Evolutionary conservation across 2,797 vertebrate genomes (phyloP).

Genomic region (Rhinichthys osculus): DNA sequence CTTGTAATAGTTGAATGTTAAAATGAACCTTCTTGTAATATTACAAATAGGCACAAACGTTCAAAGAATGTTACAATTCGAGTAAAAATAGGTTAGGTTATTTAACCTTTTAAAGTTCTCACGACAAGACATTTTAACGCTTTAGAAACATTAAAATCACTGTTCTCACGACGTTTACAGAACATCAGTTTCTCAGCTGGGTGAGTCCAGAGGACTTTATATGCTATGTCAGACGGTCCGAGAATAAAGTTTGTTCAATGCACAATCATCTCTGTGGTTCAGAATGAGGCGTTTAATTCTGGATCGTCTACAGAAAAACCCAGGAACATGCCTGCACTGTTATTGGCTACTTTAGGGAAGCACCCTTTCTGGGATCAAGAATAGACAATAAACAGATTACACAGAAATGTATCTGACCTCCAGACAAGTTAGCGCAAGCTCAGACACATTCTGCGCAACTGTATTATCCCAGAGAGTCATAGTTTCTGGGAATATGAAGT

Average conservation of each 20-base stretch:
- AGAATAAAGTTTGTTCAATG: neutral
- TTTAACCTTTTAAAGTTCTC: neutral
- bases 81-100: neutral
- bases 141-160: neutral
- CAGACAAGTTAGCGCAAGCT: neutral
- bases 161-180: neutral
- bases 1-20: neutral
- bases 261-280: no score
- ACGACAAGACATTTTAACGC: neutral
- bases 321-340: neutral
- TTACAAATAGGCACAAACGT: neutral
- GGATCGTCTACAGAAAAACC: neutral
- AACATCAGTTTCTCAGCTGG: neutral
- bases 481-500: neutral
- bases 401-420: neutral
- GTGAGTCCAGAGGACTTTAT: neutral
- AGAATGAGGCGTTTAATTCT: neutral
- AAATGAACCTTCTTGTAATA: neutral
- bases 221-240: neutral
- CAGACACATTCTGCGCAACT: neutral
- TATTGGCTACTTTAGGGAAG: neutral
- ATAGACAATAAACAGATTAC: neutral
- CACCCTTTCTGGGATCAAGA: neutral
- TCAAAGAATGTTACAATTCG: no score
- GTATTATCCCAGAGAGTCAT: neutral